A percentile compares a stretch with the other conserved stretches of the same genome.
These are phyloP conservation scores for Carettochelys insculpta DNA, from an alignment of 2,113 vertebrate genomes.

Conservation along the genomic window DNA sequence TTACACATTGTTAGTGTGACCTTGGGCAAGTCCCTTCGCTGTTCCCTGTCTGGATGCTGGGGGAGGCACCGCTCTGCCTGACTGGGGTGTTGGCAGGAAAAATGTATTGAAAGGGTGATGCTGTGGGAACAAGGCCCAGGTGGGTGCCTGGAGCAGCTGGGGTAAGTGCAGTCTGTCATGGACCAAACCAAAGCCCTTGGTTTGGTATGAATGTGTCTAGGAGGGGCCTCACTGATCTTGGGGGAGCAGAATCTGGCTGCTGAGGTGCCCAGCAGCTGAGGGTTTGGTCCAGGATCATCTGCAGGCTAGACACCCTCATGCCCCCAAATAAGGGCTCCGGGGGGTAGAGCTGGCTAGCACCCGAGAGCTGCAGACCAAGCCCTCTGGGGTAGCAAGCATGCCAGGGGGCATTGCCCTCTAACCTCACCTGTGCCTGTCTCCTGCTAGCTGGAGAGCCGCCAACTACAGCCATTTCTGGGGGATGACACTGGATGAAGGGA, in stretches of 20 bases:
- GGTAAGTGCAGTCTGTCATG: background rate
- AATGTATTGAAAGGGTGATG: too few relatives aligned
- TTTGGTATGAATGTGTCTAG: too few relatives aligned
- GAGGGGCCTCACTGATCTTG: background rate
- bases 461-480: constrained; percentile 95
- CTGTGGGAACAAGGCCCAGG: too few relatives aligned
- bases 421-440: background rate
- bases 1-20: background rate
- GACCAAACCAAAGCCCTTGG: background rate
- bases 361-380: background rate
- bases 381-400: background rate
- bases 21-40: too few relatives aligned
- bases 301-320: background rate
- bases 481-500: constrained; percentile 92
- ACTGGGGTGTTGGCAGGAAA: too few relatives aligned
- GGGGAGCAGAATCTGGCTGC: background rate
- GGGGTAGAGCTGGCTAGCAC: background rate
- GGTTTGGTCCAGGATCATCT: background rate
- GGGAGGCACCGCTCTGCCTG: background rate
- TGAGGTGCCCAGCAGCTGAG: background rate
- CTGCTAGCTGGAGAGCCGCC: constrained; percentile 87
- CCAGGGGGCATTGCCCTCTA: rapidly evolving
- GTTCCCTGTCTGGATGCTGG: background rate
- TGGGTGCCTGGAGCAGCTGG: too few relatives aligned
- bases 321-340: background rate